Evolutionary conservation across 2,113 vertebrate genomes (phyloP), one percentile per base, ranked within the genome.

Genomic region (Hystrix brachyura): DNA sequence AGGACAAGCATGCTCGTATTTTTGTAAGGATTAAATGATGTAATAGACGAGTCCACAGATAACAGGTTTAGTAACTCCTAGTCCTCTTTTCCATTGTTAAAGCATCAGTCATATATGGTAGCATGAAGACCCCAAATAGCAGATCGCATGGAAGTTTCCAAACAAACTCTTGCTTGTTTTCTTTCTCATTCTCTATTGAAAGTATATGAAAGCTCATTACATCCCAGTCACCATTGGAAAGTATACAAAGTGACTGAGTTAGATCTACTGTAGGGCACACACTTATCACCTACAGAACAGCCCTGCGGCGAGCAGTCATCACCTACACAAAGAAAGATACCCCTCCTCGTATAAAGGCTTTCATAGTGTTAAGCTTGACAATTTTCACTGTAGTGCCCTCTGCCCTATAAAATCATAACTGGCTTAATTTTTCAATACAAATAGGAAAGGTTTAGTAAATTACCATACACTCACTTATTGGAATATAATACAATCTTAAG

Each of bases 391-490:
- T 1, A 69, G 19, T 67, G 18, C 18, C 92, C 19, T 65, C 34
- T 59, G 74, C 12, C 43, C n/a, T 46, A 65, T 51, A 62, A 90
- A 95, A 81, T n/a, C 55, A 46, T 80, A 92, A 57, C 27, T 55
- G 55, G 11, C 51, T 92, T 60, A 87, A 43, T 84, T 97, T 97
- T 90, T 60, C 3, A n/a, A 64, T 60, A 46, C 17, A 76, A 57
- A 10, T 64, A 11, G 38, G 48, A 60, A 90, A 51, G 27, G 12
- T n/a, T 91, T 78, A 72, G 64, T 62, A 76, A 85, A 59, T 72
- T 76, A 67, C 2, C 27, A 84, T 34, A 48, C 1, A 62, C 7
- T 18, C 38, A 76, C 32, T 55, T 29, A 15, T 32, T 62, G 27
- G 62, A 57, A 64, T 79, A 62, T 13, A 25, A 93, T 19, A 84